Conservation (phyloP, 2,797 vertebrate genomes). For the Helostoma temminkii region DNA sequence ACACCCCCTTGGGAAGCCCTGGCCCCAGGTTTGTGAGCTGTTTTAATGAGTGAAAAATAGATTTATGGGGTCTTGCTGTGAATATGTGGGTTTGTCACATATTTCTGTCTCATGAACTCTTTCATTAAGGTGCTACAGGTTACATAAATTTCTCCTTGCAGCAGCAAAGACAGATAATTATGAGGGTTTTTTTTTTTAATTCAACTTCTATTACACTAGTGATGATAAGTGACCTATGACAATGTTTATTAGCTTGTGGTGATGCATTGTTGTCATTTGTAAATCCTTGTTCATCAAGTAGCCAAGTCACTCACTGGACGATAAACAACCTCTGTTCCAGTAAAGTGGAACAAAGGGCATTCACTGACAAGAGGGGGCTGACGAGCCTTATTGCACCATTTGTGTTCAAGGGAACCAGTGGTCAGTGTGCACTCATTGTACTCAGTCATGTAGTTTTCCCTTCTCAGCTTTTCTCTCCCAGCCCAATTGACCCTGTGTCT, state of each 20-base stretch:
- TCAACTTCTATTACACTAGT: neutral
- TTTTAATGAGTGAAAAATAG: neutral
- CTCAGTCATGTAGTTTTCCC: slow-evolving; percentile 65
- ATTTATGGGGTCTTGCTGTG: neutral
- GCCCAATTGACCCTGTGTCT: slow-evolving; percentile 67
- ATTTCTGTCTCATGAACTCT: neutral
- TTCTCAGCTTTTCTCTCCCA: slow-evolving; percentile 58
- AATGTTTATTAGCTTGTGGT: slow-evolving; percentile 15
- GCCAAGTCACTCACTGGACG: neutral
- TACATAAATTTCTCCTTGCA: neutral
- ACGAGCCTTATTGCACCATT: slow-evolving; percentile 47
- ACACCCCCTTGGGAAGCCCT: too few species aligned
- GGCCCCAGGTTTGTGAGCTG: neutral
- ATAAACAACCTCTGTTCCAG: neutral
- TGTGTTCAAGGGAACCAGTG: slow-evolving; percentile 51
- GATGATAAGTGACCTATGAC: neutral
- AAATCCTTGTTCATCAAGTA: slow-evolving; percentile 11
- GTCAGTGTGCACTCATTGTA: slow-evolving; percentile 55
- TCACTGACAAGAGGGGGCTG: slow-evolving; percentile 29
- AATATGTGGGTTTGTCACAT: slow-evolving; percentile 2
- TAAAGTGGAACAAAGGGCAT: slow-evolving; percentile 23
- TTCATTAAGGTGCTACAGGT: too few species aligned
- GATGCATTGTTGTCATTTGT: slow-evolving; percentile 11
- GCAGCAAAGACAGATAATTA: neutral
- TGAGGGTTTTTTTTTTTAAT: neutral